Evolutionary conservation across 2,888 invertebrate genomes (phyloP), one percentile per base, ranked within the genome.

Genomic region (Philhelius pedissequus): DNA sequence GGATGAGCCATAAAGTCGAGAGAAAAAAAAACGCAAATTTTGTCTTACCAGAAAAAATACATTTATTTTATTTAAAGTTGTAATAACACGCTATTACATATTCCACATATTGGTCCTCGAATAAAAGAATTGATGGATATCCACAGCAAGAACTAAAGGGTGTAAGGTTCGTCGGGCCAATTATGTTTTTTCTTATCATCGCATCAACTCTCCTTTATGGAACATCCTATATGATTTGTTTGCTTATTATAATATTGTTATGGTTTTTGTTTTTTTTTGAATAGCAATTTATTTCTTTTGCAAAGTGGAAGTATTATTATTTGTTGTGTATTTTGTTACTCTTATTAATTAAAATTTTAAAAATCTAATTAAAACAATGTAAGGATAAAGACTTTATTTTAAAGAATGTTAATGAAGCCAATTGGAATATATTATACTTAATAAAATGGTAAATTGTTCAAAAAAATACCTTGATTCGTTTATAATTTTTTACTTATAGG

Each of bases 371-470:
- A 43, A 32, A 1, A 56, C 22, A 38, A 60, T 50, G 18, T 43
- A 27, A 30, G 43, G 7, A 43, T 7, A 66, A 43, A 48, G 18
- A 25, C 40, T 15, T 20, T 6, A 25, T 30, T 15, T 20, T 6
- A 30, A n/a, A 18, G 15, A 45, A 25, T 54, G 15, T 48, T 45
- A 56, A 58, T 58, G 25, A 56, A 9, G 9, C 32, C 8, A 5
- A 38, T 11, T 32, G 40, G 32, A 66, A 25, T 50, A 30, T 45
- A 56, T 20, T n/a, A 25, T 56, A 64, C 32, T 80, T 50, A 75
- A 76, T 76, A 71, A 82, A 76, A 27, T 52, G 76, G 81, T 77
- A 60, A 22, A 54, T 66, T 66, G 58, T 82, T 80, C 32, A 9
- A 43, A 35, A 70, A 45, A 9, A 18, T 11, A 4, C 20, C 2